Evolutionary conservation across 2,888 invertebrate species (phyloP).

Genomic region (Neuroscelio doddi): DNA sequence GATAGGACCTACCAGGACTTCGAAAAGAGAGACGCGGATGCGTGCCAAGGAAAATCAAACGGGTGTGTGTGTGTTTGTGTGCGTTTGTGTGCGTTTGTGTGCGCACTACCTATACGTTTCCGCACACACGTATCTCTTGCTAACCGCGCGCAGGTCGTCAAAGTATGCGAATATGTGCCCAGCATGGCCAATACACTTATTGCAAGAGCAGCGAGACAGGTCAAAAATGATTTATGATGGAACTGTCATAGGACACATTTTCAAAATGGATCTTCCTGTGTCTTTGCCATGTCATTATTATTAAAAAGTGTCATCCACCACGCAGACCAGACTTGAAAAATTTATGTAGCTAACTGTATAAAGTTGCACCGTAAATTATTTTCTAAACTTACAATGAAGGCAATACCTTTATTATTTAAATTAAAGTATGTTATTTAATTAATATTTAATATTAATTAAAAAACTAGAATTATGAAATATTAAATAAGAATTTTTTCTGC

Average conservation of each 20-base stretch:
- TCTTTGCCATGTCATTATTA: too few species aligned
- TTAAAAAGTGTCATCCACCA: too few species aligned
- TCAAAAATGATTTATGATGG: conserved; percentile 36
- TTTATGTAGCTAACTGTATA: too few species aligned
- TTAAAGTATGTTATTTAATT: too few species aligned
- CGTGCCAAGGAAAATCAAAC: conserved; percentile 40
- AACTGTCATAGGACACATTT: conserved; percentile 20
- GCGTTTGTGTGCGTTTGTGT: conserved; percentile 18
- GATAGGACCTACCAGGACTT: conserved; percentile 36
- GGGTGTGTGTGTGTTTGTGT: conserved; percentile 19
- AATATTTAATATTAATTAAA: too few species aligned
- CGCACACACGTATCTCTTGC: conserved; percentile 24
- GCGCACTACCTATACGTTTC: too few species aligned
- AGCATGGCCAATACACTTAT: conserved; percentile 38
- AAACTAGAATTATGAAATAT: too few species aligned
- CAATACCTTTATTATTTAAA: too few species aligned
- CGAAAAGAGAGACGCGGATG: conserved; percentile 45
- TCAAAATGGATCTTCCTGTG: neutral
- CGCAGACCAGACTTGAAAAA: too few species aligned
- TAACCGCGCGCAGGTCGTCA: neutral
- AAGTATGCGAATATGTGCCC: conserved; percentile 34
- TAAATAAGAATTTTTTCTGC: too few species aligned
- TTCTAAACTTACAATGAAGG: too few species aligned
- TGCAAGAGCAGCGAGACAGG: conserved; percentile 26
- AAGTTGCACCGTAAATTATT: too few species aligned